phyloP scores from a whole-genome alignment of 23 tunicate species.

The Oikopleura dioica region DNA sequence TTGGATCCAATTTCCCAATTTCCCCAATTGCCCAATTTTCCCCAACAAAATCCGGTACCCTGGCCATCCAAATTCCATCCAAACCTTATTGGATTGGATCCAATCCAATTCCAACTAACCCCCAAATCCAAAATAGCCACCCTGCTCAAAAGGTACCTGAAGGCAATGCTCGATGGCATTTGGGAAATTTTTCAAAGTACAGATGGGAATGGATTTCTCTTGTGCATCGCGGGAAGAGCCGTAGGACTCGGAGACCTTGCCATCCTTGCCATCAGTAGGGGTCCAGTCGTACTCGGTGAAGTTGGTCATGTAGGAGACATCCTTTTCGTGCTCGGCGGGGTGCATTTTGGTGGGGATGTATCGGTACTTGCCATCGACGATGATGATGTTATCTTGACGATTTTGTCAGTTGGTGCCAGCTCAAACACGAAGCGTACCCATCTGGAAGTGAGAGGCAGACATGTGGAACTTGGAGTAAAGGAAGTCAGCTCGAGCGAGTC shows the following conservation, averaged over 20 bases:
- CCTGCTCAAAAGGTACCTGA: slow-evolving; percentile 24
- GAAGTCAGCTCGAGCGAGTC: neutral
- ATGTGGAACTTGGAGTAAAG: neutral
- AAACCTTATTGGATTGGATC: too few species aligned
- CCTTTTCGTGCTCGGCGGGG: neutral
- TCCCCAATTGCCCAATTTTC: too few species aligned
- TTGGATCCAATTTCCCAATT: too few species aligned
- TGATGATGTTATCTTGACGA: neutral
- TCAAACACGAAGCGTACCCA: neutral
- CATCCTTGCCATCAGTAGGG: neutral
- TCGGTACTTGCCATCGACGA: neutral
- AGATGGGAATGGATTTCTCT: slow-evolving; percentile 96
- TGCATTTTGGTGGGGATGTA: neutral
- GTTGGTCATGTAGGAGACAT: neutral
- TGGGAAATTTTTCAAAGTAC: slow-evolving; percentile 97
- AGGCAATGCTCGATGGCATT: slow-evolving; percentile 96
- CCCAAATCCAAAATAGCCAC: too few species aligned
- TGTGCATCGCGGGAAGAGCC: slow-evolving; percentile 97
- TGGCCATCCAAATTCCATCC: too few species aligned
- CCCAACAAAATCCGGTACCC: too few species aligned
- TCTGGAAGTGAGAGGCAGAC: neutral
- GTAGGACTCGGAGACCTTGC: slow-evolving; percentile 91
- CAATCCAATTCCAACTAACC: too few species aligned
- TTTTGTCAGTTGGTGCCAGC: neutral
- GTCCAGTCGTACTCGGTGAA: neutral